These are phyloP conservation scores for Condylostylus longicornis DNA, from an alignment of 1,140 invertebrate genomes.

Conservation along the genomic window DNA sequence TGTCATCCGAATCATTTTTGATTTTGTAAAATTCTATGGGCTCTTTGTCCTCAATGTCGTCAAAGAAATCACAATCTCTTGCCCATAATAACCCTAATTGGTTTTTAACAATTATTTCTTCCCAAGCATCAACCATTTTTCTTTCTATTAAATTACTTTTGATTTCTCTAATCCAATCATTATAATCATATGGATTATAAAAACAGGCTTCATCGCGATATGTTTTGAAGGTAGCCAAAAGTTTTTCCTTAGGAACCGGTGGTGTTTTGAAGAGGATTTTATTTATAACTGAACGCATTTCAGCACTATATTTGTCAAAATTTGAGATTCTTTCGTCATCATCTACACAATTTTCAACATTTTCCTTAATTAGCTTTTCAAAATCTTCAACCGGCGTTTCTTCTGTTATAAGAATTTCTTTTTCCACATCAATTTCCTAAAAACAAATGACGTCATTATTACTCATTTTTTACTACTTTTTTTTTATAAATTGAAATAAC, in stretches of 20 bases:
- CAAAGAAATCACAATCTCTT: conserved; percentile 22
- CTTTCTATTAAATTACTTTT: conserved; percentile 9
- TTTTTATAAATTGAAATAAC: too few relatives aligned
- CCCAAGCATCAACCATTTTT: conserved; percentile 16
- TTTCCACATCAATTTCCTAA: too few relatives aligned
- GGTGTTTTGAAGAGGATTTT: conserved; percentile 12
- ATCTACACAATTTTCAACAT: conserved; percentile 11
- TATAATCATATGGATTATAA: conserved; percentile 18
- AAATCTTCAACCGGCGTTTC: conserved; percentile 15
- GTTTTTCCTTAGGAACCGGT: conserved; percentile 8
- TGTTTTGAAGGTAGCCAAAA: conserved; percentile 13
- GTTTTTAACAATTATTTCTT: conserved; percentile 13
- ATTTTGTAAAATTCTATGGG: conserved; percentile 22
- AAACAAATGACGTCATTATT: too few relatives aligned
- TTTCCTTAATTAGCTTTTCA: conserved; percentile 10
- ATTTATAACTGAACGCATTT: conserved; percentile 20
- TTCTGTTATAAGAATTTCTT: too few relatives aligned
- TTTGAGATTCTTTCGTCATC: conserved; percentile 16
- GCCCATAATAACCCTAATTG: conserved; percentile 22
- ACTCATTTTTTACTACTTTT: too few relatives aligned
- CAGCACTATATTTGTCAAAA: conserved; percentile 14
- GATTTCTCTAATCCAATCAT: conserved; percentile 17
- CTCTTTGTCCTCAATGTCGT: conserved; percentile 13
- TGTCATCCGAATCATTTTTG: too few relatives aligned
- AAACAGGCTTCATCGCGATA: conserved; percentile 20